Percentiles rank a stretch among this genome's conserved stretches.
phyloP scores from a whole-genome alignment of 2,888 invertebrate genomes.

The Andricus curvator region DNA sequence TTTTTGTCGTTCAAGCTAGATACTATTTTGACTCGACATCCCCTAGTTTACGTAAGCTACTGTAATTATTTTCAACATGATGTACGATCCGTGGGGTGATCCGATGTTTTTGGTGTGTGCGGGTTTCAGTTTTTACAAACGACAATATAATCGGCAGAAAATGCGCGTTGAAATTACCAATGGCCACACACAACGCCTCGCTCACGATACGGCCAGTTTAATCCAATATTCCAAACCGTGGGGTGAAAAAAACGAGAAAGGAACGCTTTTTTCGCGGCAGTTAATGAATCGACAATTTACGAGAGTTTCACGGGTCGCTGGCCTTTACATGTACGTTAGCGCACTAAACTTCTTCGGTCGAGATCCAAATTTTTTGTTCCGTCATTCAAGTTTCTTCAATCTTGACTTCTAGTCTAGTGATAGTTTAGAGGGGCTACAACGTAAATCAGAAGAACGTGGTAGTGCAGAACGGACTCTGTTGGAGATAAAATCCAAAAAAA shows the following conservation, averaged over 20 bases:
- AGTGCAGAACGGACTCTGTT: too few species aligned
- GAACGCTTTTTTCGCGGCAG: constrained; percentile 55
- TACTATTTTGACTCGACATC: background rate
- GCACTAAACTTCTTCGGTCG: constrained; percentile 6
- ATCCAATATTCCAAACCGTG: constrained; percentile 43
- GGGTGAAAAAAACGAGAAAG: constrained; percentile 41
- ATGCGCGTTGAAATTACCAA: constrained; percentile 54
- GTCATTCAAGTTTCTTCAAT: background rate
- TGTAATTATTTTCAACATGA: constrained; percentile 1
- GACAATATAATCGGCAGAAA: constrained; percentile 53
- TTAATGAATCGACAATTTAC: constrained; percentile 70
- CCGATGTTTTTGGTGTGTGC: background rate
- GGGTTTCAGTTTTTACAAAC: constrained; percentile 35
- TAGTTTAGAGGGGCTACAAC: too few species aligned
- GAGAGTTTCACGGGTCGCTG: constrained; percentile 66
- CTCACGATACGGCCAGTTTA: constrained; percentile 49
- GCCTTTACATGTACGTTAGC: constrained; percentile 43
- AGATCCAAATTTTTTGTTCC: constrained; percentile 25
- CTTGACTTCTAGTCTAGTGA: background rate
- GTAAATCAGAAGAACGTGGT: too few species aligned
- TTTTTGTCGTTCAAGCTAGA: background rate
- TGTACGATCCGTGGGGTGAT: background rate
- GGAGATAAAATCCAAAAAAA: too few species aligned
- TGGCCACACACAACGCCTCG: constrained; percentile 50
- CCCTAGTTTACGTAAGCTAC: background rate